These are phyloP conservation scores for Sepioteuthis lessoniana DNA, from an alignment of 2,888 invertebrate genomes.

Conservation along the genomic window DNA sequence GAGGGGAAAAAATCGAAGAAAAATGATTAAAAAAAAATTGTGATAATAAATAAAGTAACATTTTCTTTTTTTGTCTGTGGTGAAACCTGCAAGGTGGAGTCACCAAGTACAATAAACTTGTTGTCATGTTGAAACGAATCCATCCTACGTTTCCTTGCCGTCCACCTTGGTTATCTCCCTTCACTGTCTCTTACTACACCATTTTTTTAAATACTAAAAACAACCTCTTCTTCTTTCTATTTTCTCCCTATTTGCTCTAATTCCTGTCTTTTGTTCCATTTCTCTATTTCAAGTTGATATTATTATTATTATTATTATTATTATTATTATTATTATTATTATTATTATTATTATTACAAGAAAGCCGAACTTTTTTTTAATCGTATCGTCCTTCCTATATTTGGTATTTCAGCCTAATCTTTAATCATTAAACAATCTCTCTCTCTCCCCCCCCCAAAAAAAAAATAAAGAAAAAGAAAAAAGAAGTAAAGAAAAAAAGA, in stretches of 20 bases:
- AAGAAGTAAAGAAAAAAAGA: no score
- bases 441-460: no score
- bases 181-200: neutral
- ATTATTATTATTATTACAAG: no score
- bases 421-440: no score
- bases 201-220: neutral
- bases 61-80: neutral
- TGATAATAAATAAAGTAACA: slow-evolving; percentile 14
- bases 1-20: neutral
- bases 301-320: no score
- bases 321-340: no score
- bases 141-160: neutral
- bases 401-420: no score
- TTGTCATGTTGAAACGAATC: neutral
- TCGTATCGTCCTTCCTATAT: no score
- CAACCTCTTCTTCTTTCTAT: neutral
- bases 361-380: no score
- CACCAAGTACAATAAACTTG: slow-evolving; percentile 25
- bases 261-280: neutral
- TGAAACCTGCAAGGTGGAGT: neutral
- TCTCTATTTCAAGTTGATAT: neutral
- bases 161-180: neutral
- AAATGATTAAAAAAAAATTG: neutral
- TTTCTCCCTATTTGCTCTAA: neutral
- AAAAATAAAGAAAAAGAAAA: no score